Evolutionary conservation across 2,888 invertebrate genomes (phyloP).

Genomic region (Agrotis segetum): DNA sequence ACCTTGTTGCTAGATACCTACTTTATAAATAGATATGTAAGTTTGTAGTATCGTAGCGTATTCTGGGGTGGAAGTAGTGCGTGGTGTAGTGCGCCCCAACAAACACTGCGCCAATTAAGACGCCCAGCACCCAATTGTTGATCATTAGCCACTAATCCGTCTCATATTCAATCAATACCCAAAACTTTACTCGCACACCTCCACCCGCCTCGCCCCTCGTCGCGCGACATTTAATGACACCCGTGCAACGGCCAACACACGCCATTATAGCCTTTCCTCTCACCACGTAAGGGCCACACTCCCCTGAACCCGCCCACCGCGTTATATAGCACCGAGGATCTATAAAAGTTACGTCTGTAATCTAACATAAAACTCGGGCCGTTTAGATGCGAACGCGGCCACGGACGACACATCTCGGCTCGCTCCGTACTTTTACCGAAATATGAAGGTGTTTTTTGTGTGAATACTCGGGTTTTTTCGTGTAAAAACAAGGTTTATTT

Average conservation of each 20-base stretch:
- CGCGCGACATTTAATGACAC: conserved; percentile 91
- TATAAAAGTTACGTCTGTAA: conserved; percentile 92
- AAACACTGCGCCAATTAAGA: conserved; percentile 74
- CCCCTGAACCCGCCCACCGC: conserved; percentile 86
- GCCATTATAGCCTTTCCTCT: conserved; percentile 82
- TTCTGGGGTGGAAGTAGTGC: conserved; percentile 21
- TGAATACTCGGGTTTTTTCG: conserved; percentile 85
- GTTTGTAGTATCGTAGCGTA: conserved; percentile 39
- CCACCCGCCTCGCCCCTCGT: conserved; percentile 87
- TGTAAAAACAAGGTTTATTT: conserved; percentile 80
- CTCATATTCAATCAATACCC: conserved; percentile 91
- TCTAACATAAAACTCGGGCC: conserved; percentile 91
- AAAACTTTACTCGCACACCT: conserved; percentile 91
- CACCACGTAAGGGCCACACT: conserved; percentile 82
- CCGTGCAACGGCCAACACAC: conserved; percentile 84
- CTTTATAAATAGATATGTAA: conserved; percentile 44
- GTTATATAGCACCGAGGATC: conserved; percentile 91
- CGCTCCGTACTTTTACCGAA: conserved; percentile 91
- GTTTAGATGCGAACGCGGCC: conserved; percentile 91
- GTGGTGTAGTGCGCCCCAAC: conserved; percentile 38
- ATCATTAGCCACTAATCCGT: conserved; percentile 90
- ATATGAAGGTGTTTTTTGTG: conserved; percentile 87
- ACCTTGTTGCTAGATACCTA: conserved; percentile 58
- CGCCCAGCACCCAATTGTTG: conserved; percentile 86
- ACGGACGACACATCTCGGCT: conserved; percentile 90